These are phyloP conservation scores for Mongoloraphidia duomilia DNA, from an alignment of 2,888 invertebrate genomes.

Conservation along the genomic window DNA sequence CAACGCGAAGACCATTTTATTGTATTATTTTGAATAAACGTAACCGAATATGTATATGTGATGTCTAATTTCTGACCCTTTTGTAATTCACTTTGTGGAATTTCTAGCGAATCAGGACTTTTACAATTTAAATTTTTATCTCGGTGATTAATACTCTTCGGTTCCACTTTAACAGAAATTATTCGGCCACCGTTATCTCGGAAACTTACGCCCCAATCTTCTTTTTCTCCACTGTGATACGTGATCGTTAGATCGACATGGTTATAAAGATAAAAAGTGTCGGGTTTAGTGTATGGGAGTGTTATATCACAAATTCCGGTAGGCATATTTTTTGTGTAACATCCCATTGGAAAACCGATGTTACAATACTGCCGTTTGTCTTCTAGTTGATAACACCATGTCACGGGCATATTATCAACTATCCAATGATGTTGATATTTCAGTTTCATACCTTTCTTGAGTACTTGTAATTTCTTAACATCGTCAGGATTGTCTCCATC, in stretches of 20 bases:
- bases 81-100: conserved; percentile 40
- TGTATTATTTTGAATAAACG: conserved; percentile 61
- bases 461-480: conserved; percentile 56
- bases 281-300: conserved; percentile 42
- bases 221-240: conserved; percentile 77
- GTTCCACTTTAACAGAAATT: conserved; percentile 54
- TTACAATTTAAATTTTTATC: conserved; percentile 22
- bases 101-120: conserved; percentile 49
- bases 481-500: conserved; percentile 45
- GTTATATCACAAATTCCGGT: conserved; percentile 34
- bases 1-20: conserved; percentile 98
- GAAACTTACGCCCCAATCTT: conserved; percentile 75
- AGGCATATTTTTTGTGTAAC: conserved; percentile 28
- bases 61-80: conserved; percentile 42
- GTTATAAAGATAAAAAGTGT: conserved; percentile 87
- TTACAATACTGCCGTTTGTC: conserved; percentile 70
- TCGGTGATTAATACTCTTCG: conserved; percentile 26
- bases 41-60: conserved; percentile 77
- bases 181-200: conserved; percentile 78
- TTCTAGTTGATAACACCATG: conserved; percentile 79
- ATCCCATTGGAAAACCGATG: conserved; percentile 97
- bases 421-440: conserved; percentile 99
- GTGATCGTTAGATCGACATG: conserved; percentile 89
- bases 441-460: conserved; percentile 78
- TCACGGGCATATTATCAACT: conserved; percentile 97